Evolutionary conservation across 2,797 vertebrate genomes (phyloP).

Genomic region (Arctocebus calabarensis): DNA sequence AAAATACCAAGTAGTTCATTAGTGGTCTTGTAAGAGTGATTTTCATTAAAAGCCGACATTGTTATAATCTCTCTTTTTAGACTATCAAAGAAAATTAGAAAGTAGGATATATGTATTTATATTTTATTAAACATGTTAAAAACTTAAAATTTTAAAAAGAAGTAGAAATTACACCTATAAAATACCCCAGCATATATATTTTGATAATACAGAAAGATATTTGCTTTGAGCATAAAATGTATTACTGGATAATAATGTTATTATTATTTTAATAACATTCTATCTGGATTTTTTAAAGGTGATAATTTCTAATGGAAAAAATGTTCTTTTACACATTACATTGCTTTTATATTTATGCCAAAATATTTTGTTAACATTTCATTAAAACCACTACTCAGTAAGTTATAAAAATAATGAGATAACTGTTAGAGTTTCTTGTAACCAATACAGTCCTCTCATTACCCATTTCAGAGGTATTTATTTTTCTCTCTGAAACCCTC

Average conservation of each 20-base stretch:
- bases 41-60: conserved; percentile 49
- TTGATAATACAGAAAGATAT: conserved; percentile 71
- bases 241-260: too few relatives aligned
- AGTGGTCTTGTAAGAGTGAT: not conserved
- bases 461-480: conserved; percentile 63
- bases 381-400: conserved; percentile 75
- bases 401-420: conserved; percentile 70
- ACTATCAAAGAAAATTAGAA: not conserved
- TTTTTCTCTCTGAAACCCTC: conserved; percentile 71
- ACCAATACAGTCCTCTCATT: conserved; percentile 50
- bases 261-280: conserved; percentile 72
- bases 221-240: conserved; percentile 69
- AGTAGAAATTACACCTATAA: conserved; percentile 71
- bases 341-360: conserved; percentile 73
- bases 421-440: conserved; percentile 78
- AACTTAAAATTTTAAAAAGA: conserved; percentile 4
- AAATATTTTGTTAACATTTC: conserved; percentile 81
- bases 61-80: not conserved
- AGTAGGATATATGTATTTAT: conserved; percentile 53
- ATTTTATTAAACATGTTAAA: conserved; percentile 15
- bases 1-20: conserved; percentile 27
- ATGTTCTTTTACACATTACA: conserved; percentile 73
- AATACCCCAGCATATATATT: conserved; percentile 66
- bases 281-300: conserved; percentile 74
- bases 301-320: conserved; percentile 80